Percentiles rank a stretch among this genome's conserved stretches.
These are phyloP conservation scores for Zaprionus lachaisei DNA, from an alignment of 1,140 invertebrate genomes.

Conservation along the genomic window DNA sequence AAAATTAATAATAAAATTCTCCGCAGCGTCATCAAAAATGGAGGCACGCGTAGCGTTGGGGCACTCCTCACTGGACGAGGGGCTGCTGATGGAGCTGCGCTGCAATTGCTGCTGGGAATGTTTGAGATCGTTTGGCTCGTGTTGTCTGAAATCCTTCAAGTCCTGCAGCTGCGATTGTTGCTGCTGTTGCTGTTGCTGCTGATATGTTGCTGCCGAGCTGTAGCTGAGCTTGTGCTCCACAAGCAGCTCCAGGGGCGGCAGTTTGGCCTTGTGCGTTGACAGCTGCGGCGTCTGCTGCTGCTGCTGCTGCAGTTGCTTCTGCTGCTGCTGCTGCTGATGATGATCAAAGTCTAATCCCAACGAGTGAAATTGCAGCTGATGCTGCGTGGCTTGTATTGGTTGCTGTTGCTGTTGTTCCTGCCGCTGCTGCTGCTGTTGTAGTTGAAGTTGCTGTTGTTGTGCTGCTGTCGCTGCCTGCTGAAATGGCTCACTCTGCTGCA, in stretches of 20 bases:
- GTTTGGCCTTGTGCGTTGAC: constrained; percentile 47
- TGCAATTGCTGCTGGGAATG: constrained; percentile 29
- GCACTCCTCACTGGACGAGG: constrained; percentile 65
- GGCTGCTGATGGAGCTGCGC: constrained; percentile 37
- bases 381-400: constrained; percentile 21
- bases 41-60: constrained; percentile 48
- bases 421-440: constrained; percentile 15
- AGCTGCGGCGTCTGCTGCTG: constrained; percentile 19
- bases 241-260: constrained; percentile 70
- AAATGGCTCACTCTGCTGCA: constrained; percentile 70
- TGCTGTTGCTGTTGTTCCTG: constrained; percentile 30
- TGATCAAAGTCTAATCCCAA: constrained; percentile 32
- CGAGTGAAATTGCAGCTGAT: constrained; percentile 11
- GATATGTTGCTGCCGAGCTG: constrained; percentile 61
- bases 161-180: constrained; percentile 31
- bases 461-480: constrained; percentile 41
- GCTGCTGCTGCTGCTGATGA: constrained; percentile 29
- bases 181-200: constrained; percentile 41
- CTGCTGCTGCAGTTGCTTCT: constrained; percentile 22
- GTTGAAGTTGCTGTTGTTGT: constrained; percentile 38
- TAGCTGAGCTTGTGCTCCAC: constrained; percentile 77
- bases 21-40: constrained; percentile 79
- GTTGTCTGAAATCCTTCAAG: constrained; percentile 21
- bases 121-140: constrained; percentile 38
- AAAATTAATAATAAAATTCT: constrained; percentile 80